Conservation (phyloP, 2,888 invertebrate species). For the Chrysolina oricalcia region DNA sequence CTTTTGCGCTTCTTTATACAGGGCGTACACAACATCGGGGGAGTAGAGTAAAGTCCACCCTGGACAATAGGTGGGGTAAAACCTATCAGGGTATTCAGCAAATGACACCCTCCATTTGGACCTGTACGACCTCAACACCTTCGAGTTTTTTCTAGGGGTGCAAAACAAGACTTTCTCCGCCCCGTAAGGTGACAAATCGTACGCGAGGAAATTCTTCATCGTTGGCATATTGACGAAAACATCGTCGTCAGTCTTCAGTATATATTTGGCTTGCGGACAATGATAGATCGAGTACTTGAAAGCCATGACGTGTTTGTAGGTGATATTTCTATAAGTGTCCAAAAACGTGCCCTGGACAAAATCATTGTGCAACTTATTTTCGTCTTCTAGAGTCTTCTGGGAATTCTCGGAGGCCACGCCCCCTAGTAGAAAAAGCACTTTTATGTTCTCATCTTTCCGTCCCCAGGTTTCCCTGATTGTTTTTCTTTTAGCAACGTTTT, state of each 20-base stretch:
- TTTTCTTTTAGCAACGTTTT: constrained; percentile 78
- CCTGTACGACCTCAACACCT: constrained; percentile 73
- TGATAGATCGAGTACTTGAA: constrained; percentile 84
- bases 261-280: constrained; percentile 78
- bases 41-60: constrained; percentile 79
- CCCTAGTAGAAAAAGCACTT: constrained; percentile 82
- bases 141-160: constrained; percentile 67
- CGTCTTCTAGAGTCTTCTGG: constrained; percentile 69
- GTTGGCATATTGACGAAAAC: constrained; percentile 81
- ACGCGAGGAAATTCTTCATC: constrained; percentile 76
- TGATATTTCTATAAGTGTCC: constrained; percentile 87
- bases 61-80: constrained; percentile 85
- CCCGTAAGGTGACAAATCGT: constrained; percentile 77
- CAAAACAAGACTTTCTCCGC: constrained; percentile 79
- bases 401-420: constrained; percentile 67
- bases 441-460: constrained; percentile 72
- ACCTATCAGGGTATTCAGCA: constrained; percentile 77
- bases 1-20: constrained; percentile 73
- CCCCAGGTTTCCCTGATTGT: constrained; percentile 86
- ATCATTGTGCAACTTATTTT: constrained; percentile 77
- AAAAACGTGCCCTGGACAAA: constrained; percentile 84
- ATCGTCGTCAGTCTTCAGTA: constrained; percentile 87
- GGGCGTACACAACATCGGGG: constrained; percentile 73
- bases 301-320: constrained; percentile 89
- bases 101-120: constrained; percentile 87